Evolutionary conservation across 2,888 invertebrate species (phyloP).

Genomic region (Mycalesis mineus): DNA sequence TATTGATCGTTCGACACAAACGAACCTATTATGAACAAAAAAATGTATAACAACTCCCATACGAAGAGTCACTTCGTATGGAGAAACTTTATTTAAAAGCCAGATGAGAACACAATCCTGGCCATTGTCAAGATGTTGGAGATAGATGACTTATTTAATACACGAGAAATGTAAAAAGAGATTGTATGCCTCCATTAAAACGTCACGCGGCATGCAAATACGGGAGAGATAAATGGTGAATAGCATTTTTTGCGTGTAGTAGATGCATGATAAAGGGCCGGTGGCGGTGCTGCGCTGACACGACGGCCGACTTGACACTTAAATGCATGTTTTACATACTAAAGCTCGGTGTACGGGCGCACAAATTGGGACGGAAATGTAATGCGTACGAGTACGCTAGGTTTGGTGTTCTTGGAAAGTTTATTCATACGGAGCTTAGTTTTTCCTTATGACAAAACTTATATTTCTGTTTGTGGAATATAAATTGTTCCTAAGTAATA

Average conservation of each 20-base stretch:
- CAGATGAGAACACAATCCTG: constrained; percentile 15
- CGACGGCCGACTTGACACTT: constrained; percentile 35
- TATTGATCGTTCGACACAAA: not conserved
- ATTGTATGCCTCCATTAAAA: constrained; percentile 32
- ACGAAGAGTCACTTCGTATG: not conserved
- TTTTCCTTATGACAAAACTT: not conserved
- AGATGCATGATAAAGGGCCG: constrained; percentile 30
- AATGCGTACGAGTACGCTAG: not conserved
- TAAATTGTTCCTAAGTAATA: not conserved
- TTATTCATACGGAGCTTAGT: not conserved
- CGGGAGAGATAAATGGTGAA: constrained; percentile 28
- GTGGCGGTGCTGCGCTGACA: constrained; percentile 26
- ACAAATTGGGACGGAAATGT: constrained; percentile 6
- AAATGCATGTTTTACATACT: constrained; percentile 33
- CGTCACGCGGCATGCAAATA: constrained; percentile 32
- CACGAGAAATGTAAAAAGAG: constrained; percentile 25
- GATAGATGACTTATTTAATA: constrained; percentile 28
- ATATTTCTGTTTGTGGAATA: not conserved
- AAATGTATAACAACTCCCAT: constrained; percentile 1
- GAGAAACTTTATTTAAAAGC: constrained; percentile 12
- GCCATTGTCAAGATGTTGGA: constrained; percentile 16
- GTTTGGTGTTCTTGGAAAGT: not conserved
- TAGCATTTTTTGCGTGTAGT: constrained; percentile 30
- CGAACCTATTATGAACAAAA: not conserved
- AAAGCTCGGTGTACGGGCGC: constrained; percentile 12